A percentile compares a stretch with the other conserved stretches of the same genome.
These are phyloP conservation scores for Myotis daubentonii DNA, from an alignment of 2,797 vertebrate species.

Conservation along the genomic window DNA sequence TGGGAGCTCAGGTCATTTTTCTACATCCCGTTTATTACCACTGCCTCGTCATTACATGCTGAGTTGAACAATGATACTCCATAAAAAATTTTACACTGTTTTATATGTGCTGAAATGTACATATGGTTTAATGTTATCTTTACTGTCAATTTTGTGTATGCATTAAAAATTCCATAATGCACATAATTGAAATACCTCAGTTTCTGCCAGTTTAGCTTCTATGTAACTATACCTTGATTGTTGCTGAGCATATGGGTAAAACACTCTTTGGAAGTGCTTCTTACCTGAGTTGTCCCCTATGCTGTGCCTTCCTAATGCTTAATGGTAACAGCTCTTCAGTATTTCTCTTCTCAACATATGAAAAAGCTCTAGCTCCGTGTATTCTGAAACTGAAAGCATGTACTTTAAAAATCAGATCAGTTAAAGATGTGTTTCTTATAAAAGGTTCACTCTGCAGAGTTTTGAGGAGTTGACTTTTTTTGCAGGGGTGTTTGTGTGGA, in stretches of 20 bases:
- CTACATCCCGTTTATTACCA: background rate
- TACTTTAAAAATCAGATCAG: background rate
- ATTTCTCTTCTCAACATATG: background rate
- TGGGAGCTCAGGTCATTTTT: background rate
- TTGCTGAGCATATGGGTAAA: background rate
- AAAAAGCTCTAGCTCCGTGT: background rate
- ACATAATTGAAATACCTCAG: background rate
- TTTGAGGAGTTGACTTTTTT: background rate
- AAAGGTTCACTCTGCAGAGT: background rate
- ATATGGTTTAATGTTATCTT: background rate
- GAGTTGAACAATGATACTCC: background rate
- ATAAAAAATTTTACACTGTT: background rate
- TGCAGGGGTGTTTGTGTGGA: background rate
- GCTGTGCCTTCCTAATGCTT: background rate
- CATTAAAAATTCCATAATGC: background rate
- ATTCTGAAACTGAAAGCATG: background rate
- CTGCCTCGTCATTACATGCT: background rate
- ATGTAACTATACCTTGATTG: background rate
- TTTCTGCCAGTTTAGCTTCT: background rate
- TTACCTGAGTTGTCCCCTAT: background rate
- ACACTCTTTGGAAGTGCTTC: background rate
- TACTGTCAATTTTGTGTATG: background rate
- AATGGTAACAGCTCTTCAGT: background rate
- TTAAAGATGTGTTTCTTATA: background rate
- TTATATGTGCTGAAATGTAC: background rate